Conservation (phyloP, 2,888 invertebrate genomes). For the Synanthedon formicaeformis region DNA sequence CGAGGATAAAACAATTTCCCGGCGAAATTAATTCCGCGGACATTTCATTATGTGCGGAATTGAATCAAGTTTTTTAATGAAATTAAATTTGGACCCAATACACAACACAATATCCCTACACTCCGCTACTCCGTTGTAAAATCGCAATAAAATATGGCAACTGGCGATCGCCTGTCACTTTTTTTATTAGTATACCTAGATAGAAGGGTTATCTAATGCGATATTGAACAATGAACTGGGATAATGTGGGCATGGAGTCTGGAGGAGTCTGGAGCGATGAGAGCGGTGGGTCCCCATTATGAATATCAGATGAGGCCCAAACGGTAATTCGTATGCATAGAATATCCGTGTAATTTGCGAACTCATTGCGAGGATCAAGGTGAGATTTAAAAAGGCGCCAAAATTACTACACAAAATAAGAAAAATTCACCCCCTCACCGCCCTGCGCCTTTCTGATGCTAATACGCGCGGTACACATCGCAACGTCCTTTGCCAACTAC, state of each 20-base stretch:
- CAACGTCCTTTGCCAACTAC: neutral
- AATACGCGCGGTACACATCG: conserved; percentile 34
- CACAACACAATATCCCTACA: neutral
- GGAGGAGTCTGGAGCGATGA: neutral
- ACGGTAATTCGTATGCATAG: conserved; percentile 44
- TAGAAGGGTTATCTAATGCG: no score
- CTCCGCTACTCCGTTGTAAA: no score
- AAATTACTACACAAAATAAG: conserved; percentile 18
- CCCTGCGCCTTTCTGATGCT: conserved; percentile 28
- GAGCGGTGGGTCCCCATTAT: neutral
- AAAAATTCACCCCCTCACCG: conserved; percentile 6
- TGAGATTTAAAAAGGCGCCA: conserved; percentile 32
- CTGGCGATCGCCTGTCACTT: no score
- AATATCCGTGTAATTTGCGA: conserved; percentile 44
- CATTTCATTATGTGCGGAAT: conserved; percentile 17
- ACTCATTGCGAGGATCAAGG: conserved; percentile 44
- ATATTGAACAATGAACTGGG: no score
- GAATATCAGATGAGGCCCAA: conserved; percentile 16
- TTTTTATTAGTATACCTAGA: no score
- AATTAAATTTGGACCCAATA: conserved; percentile 10
- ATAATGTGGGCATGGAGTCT: no score
- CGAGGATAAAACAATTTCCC: conserved; percentile 11
- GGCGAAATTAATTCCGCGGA: conserved; percentile 15
- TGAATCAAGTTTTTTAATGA: conserved; percentile 19
- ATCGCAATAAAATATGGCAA: no score